phyloP scores from a whole-genome alignment of 1,140 invertebrate genomes.

The Drosophila bipectinata region DNA sequence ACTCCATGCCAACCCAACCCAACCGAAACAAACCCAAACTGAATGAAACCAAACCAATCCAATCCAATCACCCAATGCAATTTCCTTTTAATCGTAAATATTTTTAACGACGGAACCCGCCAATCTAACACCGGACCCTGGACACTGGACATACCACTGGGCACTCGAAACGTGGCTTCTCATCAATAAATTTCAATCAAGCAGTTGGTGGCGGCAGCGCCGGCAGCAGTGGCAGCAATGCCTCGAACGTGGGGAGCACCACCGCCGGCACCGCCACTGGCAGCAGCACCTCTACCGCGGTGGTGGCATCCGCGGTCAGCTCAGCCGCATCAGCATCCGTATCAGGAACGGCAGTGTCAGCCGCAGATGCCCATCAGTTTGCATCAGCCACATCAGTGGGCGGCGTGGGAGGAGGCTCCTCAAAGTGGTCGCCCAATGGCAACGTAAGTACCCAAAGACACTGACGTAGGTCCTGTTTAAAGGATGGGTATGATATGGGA shows the following conservation, averaged over 20 bases:
- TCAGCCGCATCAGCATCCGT: conserved; percentile 3
- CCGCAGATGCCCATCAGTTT: conserved; percentile 42
- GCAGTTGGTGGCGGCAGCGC: conserved; percentile 77
- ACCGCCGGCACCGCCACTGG: conserved; percentile 65
- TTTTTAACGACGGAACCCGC: conserved; percentile 72
- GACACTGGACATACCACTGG: conserved; percentile 5
- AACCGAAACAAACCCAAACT: conserved; percentile 25
- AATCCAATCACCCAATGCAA: conserved; percentile 82
- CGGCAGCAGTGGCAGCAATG: conserved; percentile 73
- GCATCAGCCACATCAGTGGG: conserved; percentile 29
- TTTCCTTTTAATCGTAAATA: conserved; percentile 82
- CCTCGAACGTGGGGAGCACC: conserved; percentile 71
- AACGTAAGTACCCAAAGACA: conserved; percentile 70
- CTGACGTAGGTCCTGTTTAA: neutral
- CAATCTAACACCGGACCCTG: conserved; percentile 67
- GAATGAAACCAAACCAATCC: conserved; percentile 45
- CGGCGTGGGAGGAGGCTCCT: conserved; percentile 42
- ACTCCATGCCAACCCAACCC: conserved; percentile 20
- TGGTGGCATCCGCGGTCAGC: conserved; percentile 43
- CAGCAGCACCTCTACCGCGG: conserved; percentile 66
- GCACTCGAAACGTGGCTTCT: conserved; percentile 44
- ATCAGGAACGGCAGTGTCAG: conserved; percentile 13
- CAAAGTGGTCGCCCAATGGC: conserved; percentile 82
- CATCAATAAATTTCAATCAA: conserved; percentile 81
- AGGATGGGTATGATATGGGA: neutral